Evolutionary conservation across 2,888 invertebrate genomes (phyloP), one percentile per base, ranked within the genome.

Genomic region (Diarsia dahlii): DNA sequence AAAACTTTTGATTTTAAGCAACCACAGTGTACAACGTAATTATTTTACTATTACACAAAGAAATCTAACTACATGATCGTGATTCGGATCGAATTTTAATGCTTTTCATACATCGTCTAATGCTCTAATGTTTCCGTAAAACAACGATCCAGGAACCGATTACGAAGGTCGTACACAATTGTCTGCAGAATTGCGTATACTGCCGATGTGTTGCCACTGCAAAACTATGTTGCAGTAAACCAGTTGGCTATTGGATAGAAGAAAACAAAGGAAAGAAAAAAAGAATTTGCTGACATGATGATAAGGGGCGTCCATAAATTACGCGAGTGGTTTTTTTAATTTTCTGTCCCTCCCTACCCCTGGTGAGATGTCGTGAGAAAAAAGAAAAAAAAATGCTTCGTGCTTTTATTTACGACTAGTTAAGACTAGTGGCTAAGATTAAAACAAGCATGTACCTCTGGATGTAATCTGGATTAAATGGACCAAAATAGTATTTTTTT

Each of bases 91-190:
- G 67, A 78, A 78, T 78, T 72, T 76, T 70, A 78, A 83, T 68
- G 76, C n/a, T 76, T 80, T 81, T 85, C 71, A 82, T 78, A 81
- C 76, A 81, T 76, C 76, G 71, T 76, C 66, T 75, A 72, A 79
- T 69, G 65, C 13, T 70, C 54, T 71, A 81, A 80, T 74, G 76
- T 82, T 87, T 87, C 87, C 88, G 88, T 82, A 77, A 74, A 65
- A 46, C 81, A 76, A 77, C 75, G 68, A 81, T 78, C 81, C 81
- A 87, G 88, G 88, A 88, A 88, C 83, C 67, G 74, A 78, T 79
- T 65, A 64, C 73, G 86, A 88, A 88, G 88, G 88, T 85, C 87
- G 76, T 18, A 71, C 71, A 67, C 70, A 70, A 88, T 80, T 83
- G 80, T 85, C 79, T 86, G 80, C 81, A 80, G 73, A 77, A 71